A percentile compares a stretch with the other conserved stretches of the same genome.
Evolutionary conservation across 2,888 invertebrate genomes (phyloP).

Genomic region (Synanthedon andrenaeformis): DNA sequence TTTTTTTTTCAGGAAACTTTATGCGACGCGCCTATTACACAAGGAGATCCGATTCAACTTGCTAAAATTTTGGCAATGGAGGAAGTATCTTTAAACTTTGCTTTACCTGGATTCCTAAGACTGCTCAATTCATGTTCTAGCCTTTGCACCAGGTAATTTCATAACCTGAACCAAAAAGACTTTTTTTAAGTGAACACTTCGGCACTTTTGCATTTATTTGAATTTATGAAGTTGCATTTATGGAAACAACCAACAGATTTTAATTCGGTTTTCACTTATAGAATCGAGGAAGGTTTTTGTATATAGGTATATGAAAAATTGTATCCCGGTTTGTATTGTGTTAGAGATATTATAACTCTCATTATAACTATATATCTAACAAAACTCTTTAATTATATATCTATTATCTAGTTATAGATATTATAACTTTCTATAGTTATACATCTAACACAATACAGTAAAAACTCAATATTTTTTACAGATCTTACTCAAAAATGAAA

Average conservation of each 20-base stretch:
- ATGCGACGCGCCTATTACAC: slow-evolving; percentile 31
- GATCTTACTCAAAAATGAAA: too few species aligned
- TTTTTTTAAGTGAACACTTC: background rate
- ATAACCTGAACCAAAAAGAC: background rate
- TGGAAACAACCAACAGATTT: too few species aligned
- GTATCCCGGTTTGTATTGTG: too few species aligned
- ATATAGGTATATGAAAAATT: too few species aligned
- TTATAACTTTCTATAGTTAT: too few species aligned
- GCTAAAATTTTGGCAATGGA: slow-evolving; percentile 39
- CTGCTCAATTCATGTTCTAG: slow-evolving; percentile 27
- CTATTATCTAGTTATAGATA: too few species aligned
- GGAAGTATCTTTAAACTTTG: slow-evolving; percentile 35
- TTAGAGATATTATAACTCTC: too few species aligned
- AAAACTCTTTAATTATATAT: too few species aligned
- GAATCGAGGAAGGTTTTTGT: too few species aligned
- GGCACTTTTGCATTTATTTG: too few species aligned
- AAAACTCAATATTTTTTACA: slow-evolving; percentile 1
- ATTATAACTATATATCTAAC: background rate
- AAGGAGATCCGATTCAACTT: slow-evolving; percentile 32
- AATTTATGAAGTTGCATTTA: too few species aligned
- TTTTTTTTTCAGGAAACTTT: slow-evolving; percentile 26
- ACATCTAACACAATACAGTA: background rate
- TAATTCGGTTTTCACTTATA: too few species aligned
- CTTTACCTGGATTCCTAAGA: slow-evolving; percentile 38
- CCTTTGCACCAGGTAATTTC: slow-evolving; percentile 24